These are phyloP conservation scores for Nycticorax nycticorax DNA, from an alignment of 2,113 vertebrate species.

Conservation along the genomic window DNA sequence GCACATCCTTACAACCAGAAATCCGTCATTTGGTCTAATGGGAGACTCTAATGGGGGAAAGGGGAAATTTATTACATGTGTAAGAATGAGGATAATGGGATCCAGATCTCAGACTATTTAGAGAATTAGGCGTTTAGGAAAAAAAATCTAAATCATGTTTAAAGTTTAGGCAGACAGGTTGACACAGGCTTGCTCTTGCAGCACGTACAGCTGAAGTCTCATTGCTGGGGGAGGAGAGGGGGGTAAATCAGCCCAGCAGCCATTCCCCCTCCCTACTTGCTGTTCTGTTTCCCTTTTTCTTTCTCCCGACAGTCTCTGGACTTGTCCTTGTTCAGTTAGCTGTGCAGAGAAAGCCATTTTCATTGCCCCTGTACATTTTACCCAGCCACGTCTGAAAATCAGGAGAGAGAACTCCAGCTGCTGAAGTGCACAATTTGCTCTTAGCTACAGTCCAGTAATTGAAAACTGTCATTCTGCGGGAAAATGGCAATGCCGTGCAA, in stretches of 20 bases:
- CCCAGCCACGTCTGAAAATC: constrained; percentile 37
- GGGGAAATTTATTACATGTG: neutral
- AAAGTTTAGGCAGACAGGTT: neutral
- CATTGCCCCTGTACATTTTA: constrained; percentile 32
- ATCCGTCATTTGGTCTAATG: neutral
- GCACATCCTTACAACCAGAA: neutral
- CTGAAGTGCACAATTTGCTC: constrained; percentile 56
- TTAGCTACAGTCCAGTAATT: constrained; percentile 65
- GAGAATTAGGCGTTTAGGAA: rapidly evolving
- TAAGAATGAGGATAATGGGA: neutral
- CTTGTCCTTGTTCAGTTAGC: constrained; percentile 27
- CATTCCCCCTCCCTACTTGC: neutral
- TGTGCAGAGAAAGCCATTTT: constrained; percentile 16
- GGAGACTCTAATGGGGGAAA: neutral
- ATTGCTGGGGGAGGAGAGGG: neutral
- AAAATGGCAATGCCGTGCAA: constrained; percentile 47
- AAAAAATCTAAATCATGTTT: neutral
- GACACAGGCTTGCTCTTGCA: neutral
- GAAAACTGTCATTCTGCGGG: constrained; percentile 67
- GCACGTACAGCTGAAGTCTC: neutral
- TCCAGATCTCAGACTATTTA: neutral
- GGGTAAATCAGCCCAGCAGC: neutral
- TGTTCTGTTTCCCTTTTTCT: neutral
- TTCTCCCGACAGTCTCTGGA: neutral
- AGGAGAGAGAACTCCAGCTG: constrained; percentile 48